Evolutionary conservation across 2,888 invertebrate species (phyloP).

Genomic region (Cryptosula pallasiana): DNA sequence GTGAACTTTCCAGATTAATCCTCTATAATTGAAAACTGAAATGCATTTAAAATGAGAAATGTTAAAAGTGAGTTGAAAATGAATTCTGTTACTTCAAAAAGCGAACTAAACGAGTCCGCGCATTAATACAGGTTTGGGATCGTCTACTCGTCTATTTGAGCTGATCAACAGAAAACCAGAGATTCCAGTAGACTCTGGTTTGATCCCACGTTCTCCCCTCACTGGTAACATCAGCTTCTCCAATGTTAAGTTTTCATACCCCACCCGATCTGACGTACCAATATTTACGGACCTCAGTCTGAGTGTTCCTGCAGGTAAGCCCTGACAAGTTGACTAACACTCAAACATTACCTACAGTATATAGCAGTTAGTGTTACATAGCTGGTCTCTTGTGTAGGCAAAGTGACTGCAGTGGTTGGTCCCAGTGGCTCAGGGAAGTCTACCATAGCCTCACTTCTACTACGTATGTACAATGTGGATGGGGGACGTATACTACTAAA

Average conservation of each 20-base stretch:
- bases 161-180: conserved; percentile 73
- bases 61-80: too few relatives aligned
- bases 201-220: neutral
- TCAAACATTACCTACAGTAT: too few relatives aligned
- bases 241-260: conserved; percentile 70
- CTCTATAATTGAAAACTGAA: too few relatives aligned
- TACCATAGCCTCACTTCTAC: conserved; percentile 75
- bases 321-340: too few relatives aligned
- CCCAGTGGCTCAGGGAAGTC: conserved; percentile 92
- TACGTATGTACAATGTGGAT: conserved; percentile 70
- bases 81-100: too few relatives aligned
- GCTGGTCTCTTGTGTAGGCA: conserved; percentile 41
- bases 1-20: too few relatives aligned
- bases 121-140: conserved; percentile 76
- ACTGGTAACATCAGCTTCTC: conserved; percentile 71
- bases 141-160: conserved; percentile 82
- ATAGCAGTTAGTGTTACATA: too few relatives aligned
- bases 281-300: conserved; percentile 67
- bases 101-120: too few relatives aligned
- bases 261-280: conserved; percentile 59
- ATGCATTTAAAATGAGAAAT: too few relatives aligned
- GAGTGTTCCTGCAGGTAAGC: conserved; percentile 58
- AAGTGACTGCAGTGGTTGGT: conserved; percentile 79
- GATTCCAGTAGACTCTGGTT: conserved; percentile 62
- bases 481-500: conserved; percentile 69